Evolutionary conservation across 2,888 invertebrate species (phyloP), one percentile per base, ranked within the genome.

Genomic region (Lissonota sp.): DNA sequence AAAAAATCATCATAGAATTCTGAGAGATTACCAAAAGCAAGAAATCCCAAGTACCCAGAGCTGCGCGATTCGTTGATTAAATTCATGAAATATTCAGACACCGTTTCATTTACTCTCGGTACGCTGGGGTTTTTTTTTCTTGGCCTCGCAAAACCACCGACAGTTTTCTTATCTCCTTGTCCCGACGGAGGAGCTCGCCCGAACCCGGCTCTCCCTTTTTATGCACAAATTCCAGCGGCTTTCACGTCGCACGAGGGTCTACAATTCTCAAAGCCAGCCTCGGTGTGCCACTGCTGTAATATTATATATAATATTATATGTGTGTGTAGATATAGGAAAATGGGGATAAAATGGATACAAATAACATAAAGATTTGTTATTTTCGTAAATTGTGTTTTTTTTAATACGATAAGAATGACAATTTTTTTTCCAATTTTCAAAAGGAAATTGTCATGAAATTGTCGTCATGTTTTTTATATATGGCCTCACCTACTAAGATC

Each of bases 71-170:
- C 60, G 71, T 78, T 81, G 80, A 83, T 83, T 80, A 82, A 82
- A 82, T 82, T 82, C 82, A 82, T 82, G 80, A 80, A 82, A 83
- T 78, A 74, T 83, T 80, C 80, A 78, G 40, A 57, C 67, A 51
- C 58, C 69, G 57, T 66, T 69, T 57, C 75, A 49, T 69, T 26
- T 26, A 2, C 26, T 79, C 69, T 69, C 71, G 26, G 26, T 57
- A 42, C n/a, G 12, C 49, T 26, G 1, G 5, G 5, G 4, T 55
- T 40, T 39, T 42, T 49, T 53, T 44, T 51, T 40, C 51, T n/a
- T 39, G 26, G 49, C 7, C 66, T 75, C 58, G 37, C 51, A 42
- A 26, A 37, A 67, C 44, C 53, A 37, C 26, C 58, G 44, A 76
- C 70, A 44, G 70, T 76, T 70, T 70, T 57, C 69, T 70, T 79